A percentile compares a stretch with the other conserved stretches of the same genome.
Conservation (phyloP, 2,888 invertebrate species). For the Tromatobia lineatoria region DNA sequence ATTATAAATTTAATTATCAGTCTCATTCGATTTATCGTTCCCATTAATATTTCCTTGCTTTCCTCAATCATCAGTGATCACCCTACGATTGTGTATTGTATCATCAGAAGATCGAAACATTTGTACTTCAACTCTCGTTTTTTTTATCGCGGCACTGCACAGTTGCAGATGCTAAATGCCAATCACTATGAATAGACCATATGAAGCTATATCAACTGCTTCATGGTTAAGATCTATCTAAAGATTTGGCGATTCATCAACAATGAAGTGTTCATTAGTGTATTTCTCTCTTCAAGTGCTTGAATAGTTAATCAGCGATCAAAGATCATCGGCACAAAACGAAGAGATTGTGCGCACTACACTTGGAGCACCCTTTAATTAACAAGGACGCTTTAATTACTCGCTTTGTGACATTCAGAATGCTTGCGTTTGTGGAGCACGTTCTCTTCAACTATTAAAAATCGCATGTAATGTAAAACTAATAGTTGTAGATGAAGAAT, state of each 20-base stretch:
- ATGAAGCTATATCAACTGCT: not conserved
- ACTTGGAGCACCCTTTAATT: slow-evolving; percentile 28
- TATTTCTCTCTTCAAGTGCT: not conserved
- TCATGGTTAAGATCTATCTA: not conserved
- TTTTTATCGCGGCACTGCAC: not conserved
- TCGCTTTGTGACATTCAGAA: slow-evolving; percentile 54
- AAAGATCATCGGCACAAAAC: not conserved
- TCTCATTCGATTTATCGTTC: too few species aligned
- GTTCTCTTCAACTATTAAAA: not conserved
- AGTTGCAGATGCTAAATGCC: not conserved
- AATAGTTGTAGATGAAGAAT: too few species aligned
- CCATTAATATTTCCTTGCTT: too few species aligned
- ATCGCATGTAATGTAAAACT: not conserved
- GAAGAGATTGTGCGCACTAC: not conserved
- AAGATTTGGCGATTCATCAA: slow-evolving; percentile 3
- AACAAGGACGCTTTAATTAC: slow-evolving; percentile 52
- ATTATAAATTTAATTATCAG: too few species aligned
- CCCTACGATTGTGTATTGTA: not conserved
- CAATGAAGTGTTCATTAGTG: slow-evolving; percentile 9
- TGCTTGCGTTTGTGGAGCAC: not conserved
- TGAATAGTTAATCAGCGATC: slow-evolving; percentile 17
- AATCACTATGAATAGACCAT: not conserved
- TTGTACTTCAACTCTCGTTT: not conserved
- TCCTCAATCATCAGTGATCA: not conserved
- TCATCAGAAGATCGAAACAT: not conserved